Evolutionary conservation across 2,797 vertebrate species (phyloP), one percentile per base, ranked within the genome.

Genomic region (Cichlasoma orientale): DNA sequence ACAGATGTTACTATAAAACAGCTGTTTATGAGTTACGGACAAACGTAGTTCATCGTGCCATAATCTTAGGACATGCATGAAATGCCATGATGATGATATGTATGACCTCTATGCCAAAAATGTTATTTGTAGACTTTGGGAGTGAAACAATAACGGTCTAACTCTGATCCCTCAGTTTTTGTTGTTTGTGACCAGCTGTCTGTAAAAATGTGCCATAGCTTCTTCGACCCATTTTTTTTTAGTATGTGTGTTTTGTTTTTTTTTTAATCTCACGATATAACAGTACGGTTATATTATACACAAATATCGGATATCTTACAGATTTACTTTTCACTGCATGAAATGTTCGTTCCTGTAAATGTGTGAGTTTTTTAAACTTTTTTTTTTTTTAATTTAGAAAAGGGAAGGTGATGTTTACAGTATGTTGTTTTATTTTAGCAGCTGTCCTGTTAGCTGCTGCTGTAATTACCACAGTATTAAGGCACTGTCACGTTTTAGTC

Each of bases 171-270:
- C 71, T 66, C 3, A 38, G 41, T 72, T 23, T 75, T 29, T 68
- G 18, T 78, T 54, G 80, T 74, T 70, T 83, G 71, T 70, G 59
- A 72, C 25, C n/a, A 68, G 5, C 33, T n/a, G 21, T 87, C 11
- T 82, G 56, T 56, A 75, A 21, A 86, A 78, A 85, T 63, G 90
- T 92, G 88, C 90, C 89, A 91, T 89, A 83, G 61, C 41, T 77
- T 69, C n/a, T 84, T 81, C 6, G 7, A 50, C 13, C 6, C 7
- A 50, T 8, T 18, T 7, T 47, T 41, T 7, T 12, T 38, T 4
- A 3, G 9, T 47, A 73, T 1, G 7, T 77, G n/a, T n/a, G n/a
- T 27, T 4, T n/a, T 66, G 54, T 72, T 23, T 44, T 5, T 5
- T 44, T 80, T 71, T 14, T 3, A 21, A 33, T 75, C 21, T 87